These are phyloP conservation scores for Emys orbicularis DNA, from an alignment of 2,797 vertebrate species.

Conservation along the genomic window DNA sequence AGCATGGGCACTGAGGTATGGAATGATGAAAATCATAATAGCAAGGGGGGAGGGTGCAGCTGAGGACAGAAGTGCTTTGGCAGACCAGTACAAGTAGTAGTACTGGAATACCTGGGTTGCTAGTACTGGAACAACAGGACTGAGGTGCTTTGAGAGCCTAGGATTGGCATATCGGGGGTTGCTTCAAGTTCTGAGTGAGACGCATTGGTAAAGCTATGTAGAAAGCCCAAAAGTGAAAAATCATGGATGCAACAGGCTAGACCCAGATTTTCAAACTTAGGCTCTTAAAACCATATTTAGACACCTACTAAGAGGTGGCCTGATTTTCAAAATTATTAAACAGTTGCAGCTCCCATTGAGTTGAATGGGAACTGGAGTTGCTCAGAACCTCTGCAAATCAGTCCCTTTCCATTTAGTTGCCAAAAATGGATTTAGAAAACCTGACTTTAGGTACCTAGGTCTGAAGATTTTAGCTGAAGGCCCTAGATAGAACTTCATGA, in stretches of 20 bases:
- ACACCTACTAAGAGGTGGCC: neutral
- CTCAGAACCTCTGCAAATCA: neutral
- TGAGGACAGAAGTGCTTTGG: neutral
- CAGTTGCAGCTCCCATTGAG: neutral
- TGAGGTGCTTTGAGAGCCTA: neutral
- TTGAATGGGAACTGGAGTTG: neutral
- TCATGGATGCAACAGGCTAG: neutral
- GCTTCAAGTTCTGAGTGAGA: neutral
- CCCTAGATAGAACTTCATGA: neutral
- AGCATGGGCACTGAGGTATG: neutral
- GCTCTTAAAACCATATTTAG: neutral
- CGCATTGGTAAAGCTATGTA: neutral
- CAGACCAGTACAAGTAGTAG: accelerated
- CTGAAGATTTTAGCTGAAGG: neutral
- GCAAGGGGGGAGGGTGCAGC: neutral
- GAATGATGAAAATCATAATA: neutral
- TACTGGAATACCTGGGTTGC: neutral
- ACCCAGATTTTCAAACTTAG: neutral
- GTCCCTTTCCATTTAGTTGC: neutral
- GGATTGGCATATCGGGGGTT: neutral
- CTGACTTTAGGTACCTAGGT: neutral
- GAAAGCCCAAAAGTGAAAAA: neutral
- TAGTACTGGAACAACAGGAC: neutral
- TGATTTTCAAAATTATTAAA: neutral
- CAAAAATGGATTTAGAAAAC: neutral